Evolutionary conservation across 2,888 invertebrate genomes (phyloP), one percentile per base, ranked within the genome.

Genomic region (Pyrocoelia pectoralis): DNA sequence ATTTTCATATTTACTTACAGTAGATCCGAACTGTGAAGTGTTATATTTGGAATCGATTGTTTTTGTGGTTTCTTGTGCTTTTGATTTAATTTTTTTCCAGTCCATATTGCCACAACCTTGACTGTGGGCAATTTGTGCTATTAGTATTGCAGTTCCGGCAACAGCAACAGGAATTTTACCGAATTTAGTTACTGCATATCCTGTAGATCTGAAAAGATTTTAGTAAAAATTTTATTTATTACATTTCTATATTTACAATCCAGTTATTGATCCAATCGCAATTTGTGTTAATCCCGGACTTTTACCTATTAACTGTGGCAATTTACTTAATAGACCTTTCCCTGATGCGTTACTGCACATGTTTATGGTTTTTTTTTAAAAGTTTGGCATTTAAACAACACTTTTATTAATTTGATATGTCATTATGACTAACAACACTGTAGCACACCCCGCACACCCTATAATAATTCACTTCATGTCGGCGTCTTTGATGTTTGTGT

Each of bases 161-260:
- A 93, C 90, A 69, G 93, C 88, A 13, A 95, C 95, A 38, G 93
- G 93, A 57, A 90, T 83, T 84, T 92, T 94, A 9, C 95, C 95
- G 69, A 95, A 87, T 84, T 93, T 95, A 87, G 91, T 89, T 62
- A 90, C 88, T 66, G 92, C 80, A 77, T 89, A 91, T 54, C 93
- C 93, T 56, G 92, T 90, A 12, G 48, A 29, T 52, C 63, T 60
- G 10, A 10, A 49, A 56, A 19, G 28, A 13, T 5, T 28, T 40
- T 9, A 14, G 51, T 41, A 13, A 43, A 5, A 40, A 13, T 53
- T 9, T 17, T n/a, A 50, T 28, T 14, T 28, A 17, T 15, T 28
- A 33, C n/a, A 13, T 14, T 2, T 4, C 2, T n/a, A 33, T 2
- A 33, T n/a, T n/a, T 33, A 55, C 55, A 40, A 55, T 55, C 55